These are phyloP conservation scores for Myotis daubentonii DNA, from an alignment of 2,797 vertebrate genomes.

Conservation along the genomic window DNA sequence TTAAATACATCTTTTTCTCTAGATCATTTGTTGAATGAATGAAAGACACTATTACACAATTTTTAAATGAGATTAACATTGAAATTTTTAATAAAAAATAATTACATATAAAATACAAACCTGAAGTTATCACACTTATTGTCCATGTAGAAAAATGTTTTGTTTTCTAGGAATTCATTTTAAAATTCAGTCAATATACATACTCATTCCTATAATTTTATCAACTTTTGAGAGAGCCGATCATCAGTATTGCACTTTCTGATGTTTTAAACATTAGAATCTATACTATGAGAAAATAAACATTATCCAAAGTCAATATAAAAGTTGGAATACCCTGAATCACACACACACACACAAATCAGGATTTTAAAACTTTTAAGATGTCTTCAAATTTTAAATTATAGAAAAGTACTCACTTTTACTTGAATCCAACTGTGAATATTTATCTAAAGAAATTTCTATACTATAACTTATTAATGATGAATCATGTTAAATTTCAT, in stretches of 20 bases:
- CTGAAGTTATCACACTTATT: not conserved
- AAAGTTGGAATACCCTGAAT: not conserved
- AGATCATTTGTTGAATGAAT: conserved; percentile 6
- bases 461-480: not conserved
- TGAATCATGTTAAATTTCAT: not conserved
- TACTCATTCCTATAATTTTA: not conserved
- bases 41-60: not conserved
- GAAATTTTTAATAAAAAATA: not conserved
- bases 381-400: conserved; percentile 26
- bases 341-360: not conserved
- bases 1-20: not conserved
- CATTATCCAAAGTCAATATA: conserved; percentile 18
- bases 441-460: conserved; percentile 37
- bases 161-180: conserved; percentile 24
- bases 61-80: conserved; percentile 38
- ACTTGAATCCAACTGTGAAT: conserved; percentile 39
- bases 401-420: conserved; percentile 36
- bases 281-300: conserved; percentile 40
- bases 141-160: not conserved
- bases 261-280: conserved; percentile 48
- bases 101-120: conserved; percentile 40
- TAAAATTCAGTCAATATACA: conserved; percentile 51
- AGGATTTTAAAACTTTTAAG: conserved; percentile 11
- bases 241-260: conserved; percentile 23
- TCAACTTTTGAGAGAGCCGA: not conserved